phyloP scores from a whole-genome alignment of 1,140 invertebrate genomes.

The Agrypnia vestita region DNA sequence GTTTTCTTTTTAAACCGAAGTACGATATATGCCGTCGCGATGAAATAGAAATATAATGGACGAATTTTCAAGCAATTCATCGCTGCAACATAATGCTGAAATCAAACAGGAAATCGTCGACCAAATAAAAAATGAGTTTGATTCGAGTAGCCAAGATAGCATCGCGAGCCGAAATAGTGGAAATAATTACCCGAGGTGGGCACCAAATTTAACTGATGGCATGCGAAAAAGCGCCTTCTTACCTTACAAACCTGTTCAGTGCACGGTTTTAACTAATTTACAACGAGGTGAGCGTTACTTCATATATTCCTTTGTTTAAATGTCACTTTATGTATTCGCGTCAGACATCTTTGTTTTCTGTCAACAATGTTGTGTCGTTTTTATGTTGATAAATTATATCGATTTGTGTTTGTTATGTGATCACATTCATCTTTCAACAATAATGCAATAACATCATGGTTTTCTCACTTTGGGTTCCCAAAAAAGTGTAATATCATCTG shows the following conservation, averaged over 20 bases:
- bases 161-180: constrained; percentile 70
- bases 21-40: constrained; percentile 6
- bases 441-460: too few species aligned
- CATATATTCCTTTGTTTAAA: constrained; percentile 1
- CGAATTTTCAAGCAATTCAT: constrained; percentile 45
- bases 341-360: constrained; percentile 41
- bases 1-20: neutral
- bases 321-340: constrained; percentile 1
- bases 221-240: constrained; percentile 79
- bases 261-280: constrained; percentile 82
- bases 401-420: too few species aligned
- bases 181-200: constrained; percentile 67
- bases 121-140: constrained; percentile 66
- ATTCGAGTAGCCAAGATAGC: constrained; percentile 71
- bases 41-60: constrained; percentile 44
- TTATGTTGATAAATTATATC: too few species aligned
- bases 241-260: constrained; percentile 81
- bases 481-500: too few species aligned
- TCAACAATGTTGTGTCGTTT: constrained; percentile 13
- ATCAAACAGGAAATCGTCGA: constrained; percentile 47
- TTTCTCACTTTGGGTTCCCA: too few species aligned
- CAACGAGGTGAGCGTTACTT: constrained; percentile 71
- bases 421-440: too few species aligned
- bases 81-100: constrained; percentile 37
- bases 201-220: constrained; percentile 71